Evolutionary conservation across 2,113 vertebrate species (phyloP), one percentile per base, ranked within the genome.

Genomic region (Oreocharis arfaki): DNA sequence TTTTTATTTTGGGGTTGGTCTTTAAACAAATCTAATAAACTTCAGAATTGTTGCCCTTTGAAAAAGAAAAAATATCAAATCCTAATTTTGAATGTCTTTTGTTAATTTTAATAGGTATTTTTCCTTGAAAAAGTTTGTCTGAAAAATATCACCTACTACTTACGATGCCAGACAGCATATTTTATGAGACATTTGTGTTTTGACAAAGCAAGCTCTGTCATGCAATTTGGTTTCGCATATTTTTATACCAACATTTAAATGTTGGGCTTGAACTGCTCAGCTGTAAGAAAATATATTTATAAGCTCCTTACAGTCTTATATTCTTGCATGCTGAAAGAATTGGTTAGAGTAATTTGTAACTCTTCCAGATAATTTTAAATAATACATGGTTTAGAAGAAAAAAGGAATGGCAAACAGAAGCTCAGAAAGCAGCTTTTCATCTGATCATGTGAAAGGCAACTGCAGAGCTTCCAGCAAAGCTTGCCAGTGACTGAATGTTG

Each of bases 171-270:
- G 93, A 92, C 95, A 90, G 83, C 95, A 92, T 90, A 92, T 96
- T 96, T 91, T 56, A 83, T 77, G 87, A 96, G 93, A 94, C 95
- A 96, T 93, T 95, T 89, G 87, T 97, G 96, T 97, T 97, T 97
- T 97, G 96, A 97, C 94, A 97, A 95, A 97, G 91, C 87, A 71
- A 79, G 70, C 57, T 97, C 89, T 96, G 96, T 96, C 96, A 91
- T 82, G 56, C 95, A 92, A 87, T 96, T 96, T 95, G 91, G 89
- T 82, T 96, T 89, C 6, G 0, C 77, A 55, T 94, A 96, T 97
- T 97, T 97, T 96, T 94, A 84, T 95, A 94, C 84, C 89, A 95
- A 93, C 95, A 85, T 74, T 96, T 79, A 84, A 96, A 76, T 92
- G 95, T 97, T 97, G 91, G 87, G 87, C 77, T 96, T 84, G 74